Evolutionary conservation across 2,888 invertebrate species (phyloP), one percentile per base, ranked within the genome.

Genomic region (Ectemnius continuus): DNA sequence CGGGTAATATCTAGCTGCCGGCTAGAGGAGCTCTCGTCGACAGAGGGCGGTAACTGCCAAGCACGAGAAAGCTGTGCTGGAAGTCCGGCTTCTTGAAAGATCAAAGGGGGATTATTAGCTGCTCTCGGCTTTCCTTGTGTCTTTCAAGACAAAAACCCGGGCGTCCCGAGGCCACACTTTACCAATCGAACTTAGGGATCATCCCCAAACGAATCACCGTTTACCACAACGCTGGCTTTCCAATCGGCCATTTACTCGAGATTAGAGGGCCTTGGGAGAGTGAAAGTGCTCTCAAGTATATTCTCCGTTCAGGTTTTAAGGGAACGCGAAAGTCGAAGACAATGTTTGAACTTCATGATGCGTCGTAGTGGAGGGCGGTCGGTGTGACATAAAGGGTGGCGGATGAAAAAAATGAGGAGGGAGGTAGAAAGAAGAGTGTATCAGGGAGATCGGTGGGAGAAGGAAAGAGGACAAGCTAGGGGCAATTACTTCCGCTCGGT

Each of bases 401-500:
- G 60, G 74, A 66, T n/a, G 28, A 26, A 26, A 18, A 20, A 16
- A 47, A 59, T n/a, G 47, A 46, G 58, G 57, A 11, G 52, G 20
- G 48, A 60, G 16, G 23, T 52, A 18, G 47, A 61, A 61, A 18
- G 47, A 61, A 61, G 48, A 45, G 70, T 11, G 36, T 36, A 36
- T 36, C 36, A 8, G 36, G 11, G 8, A 36, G 36, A 36, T 6
- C 36, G 20, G 6, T 61, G 60, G 45, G 46, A 26, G 45, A 26
- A 63, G 63, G 68, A 76, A 65, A 60, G 71, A 73, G 70, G 52
- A 74, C 62, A 67, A 65, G 74, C 63, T 66, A 68, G 65, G 69
- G 68, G 65, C 76, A 81, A 81, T 83, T 82, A 82, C 73, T 80
- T 82, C 78, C 76, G 75, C 84, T 79, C 78, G 73, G 79, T 81